Evolutionary conservation across 2,888 invertebrate species (phyloP), one percentile per base, ranked within the genome.

Genomic region (Prosopocoilus inquinatus): DNA sequence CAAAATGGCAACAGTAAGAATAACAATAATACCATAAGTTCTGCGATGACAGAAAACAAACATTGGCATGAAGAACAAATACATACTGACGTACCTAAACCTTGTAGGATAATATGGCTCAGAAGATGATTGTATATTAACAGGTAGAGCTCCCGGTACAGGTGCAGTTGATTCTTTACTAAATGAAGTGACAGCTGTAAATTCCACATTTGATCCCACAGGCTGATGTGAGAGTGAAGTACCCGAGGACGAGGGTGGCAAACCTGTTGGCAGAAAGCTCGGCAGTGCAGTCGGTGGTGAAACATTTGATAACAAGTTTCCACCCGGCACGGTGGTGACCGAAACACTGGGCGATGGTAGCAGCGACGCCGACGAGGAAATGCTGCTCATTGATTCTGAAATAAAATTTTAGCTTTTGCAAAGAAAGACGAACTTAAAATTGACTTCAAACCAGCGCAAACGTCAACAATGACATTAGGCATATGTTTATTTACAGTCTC

Each of bases 261-360:
- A 12, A 9, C 44, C 49, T 32, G 80, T 81, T 9, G 86, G 78
- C 57, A 82, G 73, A 60, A 88, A 88, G 71, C 83, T 87, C 0
- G 88, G 88, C 39, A 88, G 76, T 64, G 84, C 83, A 20, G 83
- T 79, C 1, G 88, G 88, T 3, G 88, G 88, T 43, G 86, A 81
- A n/a, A 88, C 82, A 66, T 83, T 87, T 0, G 87, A 86, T 50
- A 88, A 71, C 56, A 88, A 70, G 71, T 85, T 87, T 39, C 83
- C 84, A 33, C 80, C 70, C 4, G 76, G 74, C 5, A 67, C 64
- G 1, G 55, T 65, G 2, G 62, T 45, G 15, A 73, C 70, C 3
- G 77, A 74, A n/a, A 70, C 67, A 11, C 75, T 72, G 39, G 82
- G 77, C 9, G 79, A 77, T 35, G 84, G 73, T 48, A 77, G 60